These are phyloP conservation scores for Coturnix japonica DNA, from an alignment of 2,113 vertebrate species.

Conservation along the genomic window DNA sequence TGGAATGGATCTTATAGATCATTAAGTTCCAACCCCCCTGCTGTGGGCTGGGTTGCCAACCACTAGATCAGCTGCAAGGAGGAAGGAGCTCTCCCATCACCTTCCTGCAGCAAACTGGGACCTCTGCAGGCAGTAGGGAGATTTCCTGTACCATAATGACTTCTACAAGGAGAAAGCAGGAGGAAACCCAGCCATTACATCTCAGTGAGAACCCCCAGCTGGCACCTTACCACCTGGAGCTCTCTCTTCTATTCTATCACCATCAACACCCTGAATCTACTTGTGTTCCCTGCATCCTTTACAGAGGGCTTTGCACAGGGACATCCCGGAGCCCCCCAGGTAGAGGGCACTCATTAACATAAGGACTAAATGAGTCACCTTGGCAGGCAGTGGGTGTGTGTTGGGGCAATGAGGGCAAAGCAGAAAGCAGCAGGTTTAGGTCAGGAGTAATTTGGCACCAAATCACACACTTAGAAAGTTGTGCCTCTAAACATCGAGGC, in stretches of 20 bases:
- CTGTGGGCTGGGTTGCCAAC: too few species aligned
- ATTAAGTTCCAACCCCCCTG: too few species aligned
- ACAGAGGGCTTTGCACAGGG: neutral
- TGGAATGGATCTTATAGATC: too few species aligned
- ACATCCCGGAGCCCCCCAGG: too few species aligned
- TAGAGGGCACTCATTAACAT: neutral
- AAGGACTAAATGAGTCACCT: neutral
- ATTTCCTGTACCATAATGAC: neutral
- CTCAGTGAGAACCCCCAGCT: neutral
- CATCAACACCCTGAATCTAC: neutral
- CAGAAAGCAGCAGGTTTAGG: neutral
- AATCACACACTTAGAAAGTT: neutral
- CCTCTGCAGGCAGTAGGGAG: neutral
- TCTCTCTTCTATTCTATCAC: neutral
- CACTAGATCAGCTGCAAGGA: neutral
- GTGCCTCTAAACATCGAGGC: neutral
- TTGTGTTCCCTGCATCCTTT: neutral
- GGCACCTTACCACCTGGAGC: neutral
- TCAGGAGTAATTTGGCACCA: neutral
- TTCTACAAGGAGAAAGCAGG: neutral
- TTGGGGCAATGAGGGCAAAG: rapidly evolving
- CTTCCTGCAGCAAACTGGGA: neutral
- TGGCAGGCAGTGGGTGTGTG: neutral
- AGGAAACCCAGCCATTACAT: neutral
- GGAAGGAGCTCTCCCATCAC: neutral